Evolutionary conservation across 2,797 vertebrate species (phyloP).

Genomic region (Carapus acus): DNA sequence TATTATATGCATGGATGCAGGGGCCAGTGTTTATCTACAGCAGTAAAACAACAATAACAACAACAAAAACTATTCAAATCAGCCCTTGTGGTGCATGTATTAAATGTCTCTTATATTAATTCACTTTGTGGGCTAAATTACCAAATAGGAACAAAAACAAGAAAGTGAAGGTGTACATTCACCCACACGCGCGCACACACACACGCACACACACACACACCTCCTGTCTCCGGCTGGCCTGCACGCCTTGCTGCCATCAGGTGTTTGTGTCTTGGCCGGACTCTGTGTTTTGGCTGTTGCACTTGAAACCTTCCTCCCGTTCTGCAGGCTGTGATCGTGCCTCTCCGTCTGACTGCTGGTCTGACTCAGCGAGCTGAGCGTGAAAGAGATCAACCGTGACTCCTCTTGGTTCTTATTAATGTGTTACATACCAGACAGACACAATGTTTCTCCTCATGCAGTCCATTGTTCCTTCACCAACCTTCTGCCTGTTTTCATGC

Average conservation of each 20-base stretch:
- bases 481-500: slow-evolving; percentile 66
- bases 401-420: too few relatives aligned
- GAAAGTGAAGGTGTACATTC: too few relatives aligned
- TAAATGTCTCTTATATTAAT: too few relatives aligned
- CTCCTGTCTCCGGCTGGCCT: slow-evolving; percentile 73
- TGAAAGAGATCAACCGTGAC: slow-evolving; percentile 8
- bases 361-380: slow-evolving; percentile 55
- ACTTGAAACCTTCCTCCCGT: slow-evolving; percentile 51
- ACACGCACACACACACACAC: slow-evolving; percentile 60
- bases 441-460: background rate
- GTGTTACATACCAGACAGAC: too few relatives aligned
- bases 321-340: slow-evolving; percentile 59
- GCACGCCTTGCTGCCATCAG: slow-evolving; percentile 62
- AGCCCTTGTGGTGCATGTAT: too few relatives aligned
- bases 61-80: too few relatives aligned
- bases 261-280: slow-evolving; percentile 59
- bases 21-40: too few relatives aligned
- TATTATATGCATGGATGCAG: too few relatives aligned
- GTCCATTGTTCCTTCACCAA: slow-evolving; percentile 30
- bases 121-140: too few relatives aligned
- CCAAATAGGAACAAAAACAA: too few relatives aligned
- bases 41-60: too few relatives aligned
- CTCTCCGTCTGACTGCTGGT: slow-evolving; percentile 54
- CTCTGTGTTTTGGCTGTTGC: slow-evolving; percentile 40
- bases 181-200: background rate